phyloP scores from a whole-genome alignment of 2,797 vertebrate species.

The Mallotus villosus region DNA sequence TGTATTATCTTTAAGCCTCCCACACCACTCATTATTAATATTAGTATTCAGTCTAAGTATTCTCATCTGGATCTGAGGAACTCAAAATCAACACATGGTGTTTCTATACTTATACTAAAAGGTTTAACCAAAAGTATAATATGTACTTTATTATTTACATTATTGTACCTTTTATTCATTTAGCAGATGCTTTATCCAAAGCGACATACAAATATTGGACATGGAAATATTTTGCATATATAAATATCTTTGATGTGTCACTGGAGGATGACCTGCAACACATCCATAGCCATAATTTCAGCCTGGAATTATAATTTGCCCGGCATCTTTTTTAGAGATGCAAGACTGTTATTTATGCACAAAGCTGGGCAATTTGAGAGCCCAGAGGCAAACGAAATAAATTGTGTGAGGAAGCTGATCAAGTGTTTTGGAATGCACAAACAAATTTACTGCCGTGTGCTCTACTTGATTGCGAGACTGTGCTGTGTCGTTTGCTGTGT shows the following conservation, averaged over 20 bases:
- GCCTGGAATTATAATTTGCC: neutral
- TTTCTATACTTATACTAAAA: slow-evolving; percentile 39
- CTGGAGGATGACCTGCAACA: no score
- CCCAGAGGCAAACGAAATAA: neutral
- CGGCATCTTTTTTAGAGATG: slow-evolving; percentile 26
- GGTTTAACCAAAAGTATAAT: no score
- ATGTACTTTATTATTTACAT: no score
- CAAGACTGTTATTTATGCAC: neutral
- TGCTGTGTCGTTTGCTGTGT: neutral
- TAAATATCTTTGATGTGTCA: no score
- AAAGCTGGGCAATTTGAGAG: neutral
- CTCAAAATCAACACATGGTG: slow-evolving; percentile 35
- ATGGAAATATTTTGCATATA: no score
- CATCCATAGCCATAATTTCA: slow-evolving; percentile 18
- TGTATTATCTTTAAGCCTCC: slow-evolving; percentile 54
- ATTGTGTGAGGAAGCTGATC: neutral
- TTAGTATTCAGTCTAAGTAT: neutral
- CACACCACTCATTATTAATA: slow-evolving; percentile 36
- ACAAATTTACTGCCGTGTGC: neutral
- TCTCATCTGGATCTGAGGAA: neutral
- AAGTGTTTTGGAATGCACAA: neutral
- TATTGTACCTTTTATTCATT: no score
- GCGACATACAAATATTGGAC: no score
- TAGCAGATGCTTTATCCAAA: no score
- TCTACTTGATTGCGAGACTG: neutral